Conservation (phyloP, 2,888 invertebrate species). For the Agriopis aurantiaria region DNA sequence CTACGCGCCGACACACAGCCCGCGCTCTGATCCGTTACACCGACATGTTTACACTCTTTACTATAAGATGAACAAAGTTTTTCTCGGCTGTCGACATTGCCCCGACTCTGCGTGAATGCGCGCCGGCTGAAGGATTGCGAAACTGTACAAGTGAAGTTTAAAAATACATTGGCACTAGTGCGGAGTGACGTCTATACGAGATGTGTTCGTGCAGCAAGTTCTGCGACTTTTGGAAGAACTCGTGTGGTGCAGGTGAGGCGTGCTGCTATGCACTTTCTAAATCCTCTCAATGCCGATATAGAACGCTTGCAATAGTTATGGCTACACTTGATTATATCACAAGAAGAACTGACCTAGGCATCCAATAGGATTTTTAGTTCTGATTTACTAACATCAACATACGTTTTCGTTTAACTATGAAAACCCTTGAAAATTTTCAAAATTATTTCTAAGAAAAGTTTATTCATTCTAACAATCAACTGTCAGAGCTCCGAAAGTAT, state of each 20-base stretch:
- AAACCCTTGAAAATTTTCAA: background rate
- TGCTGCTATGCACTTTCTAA: slow-evolving; percentile 60
- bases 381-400: background rate
- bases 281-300: slow-evolving; percentile 33
- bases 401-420: no score
- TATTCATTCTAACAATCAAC: slow-evolving; percentile 4
- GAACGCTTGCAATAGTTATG: background rate
- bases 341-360: background rate
- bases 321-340: no score
- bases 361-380: background rate
- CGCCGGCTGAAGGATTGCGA: slow-evolving; percentile 79
- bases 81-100: slow-evolving; percentile 66
- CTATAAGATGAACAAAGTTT: slow-evolving; percentile 68
- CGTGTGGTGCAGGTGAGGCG: slow-evolving; percentile 82
- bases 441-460: background rate
- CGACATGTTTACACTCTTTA: slow-evolving; percentile 73
- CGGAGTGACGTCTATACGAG: slow-evolving; percentile 74
- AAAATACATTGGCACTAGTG: slow-evolving; percentile 84
- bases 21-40: slow-evolving; percentile 68
- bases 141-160: slow-evolving; percentile 85
- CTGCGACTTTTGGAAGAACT: slow-evolving; percentile 83
- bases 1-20: slow-evolving; percentile 71
- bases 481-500: slow-evolving; percentile 23
- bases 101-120: slow-evolving; percentile 69
- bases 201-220: slow-evolving; percentile 84